Percentiles rank a stretch among this genome's conserved stretches.
Evolutionary conservation across 2,797 vertebrate species (phyloP).

Genomic region (Eidolon dupreanum): DNA sequence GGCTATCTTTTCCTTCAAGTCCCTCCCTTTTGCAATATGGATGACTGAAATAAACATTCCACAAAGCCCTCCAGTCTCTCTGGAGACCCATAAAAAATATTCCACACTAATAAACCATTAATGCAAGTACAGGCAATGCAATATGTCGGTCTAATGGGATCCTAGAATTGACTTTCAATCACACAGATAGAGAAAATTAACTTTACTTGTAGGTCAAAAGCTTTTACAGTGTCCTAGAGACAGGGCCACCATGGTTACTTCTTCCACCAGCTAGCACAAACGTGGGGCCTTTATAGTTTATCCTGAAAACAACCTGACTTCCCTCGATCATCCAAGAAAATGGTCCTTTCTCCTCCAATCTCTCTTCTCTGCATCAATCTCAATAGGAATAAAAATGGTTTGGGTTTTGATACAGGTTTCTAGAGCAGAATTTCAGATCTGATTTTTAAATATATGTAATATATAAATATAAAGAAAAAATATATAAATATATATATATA

Average conservation of each 20-base stretch:
- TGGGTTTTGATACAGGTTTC: background rate
- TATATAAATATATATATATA: background rate
- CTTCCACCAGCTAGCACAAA: background rate
- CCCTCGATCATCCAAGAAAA: background rate
- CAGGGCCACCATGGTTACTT: background rate
- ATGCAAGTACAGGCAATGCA: background rate
- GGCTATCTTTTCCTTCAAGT: background rate
- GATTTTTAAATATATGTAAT: background rate
- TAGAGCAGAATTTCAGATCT: background rate
- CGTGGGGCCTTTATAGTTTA: background rate
- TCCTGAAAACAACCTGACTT: background rate
- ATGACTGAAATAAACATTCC: background rate
- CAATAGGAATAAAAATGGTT: background rate
- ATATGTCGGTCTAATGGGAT: background rate
- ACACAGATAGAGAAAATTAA: constrained; percentile 24
- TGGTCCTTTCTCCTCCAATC: background rate
- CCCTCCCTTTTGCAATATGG: background rate
- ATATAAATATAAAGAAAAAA: no score
- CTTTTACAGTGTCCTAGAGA: background rate
- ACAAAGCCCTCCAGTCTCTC: background rate
- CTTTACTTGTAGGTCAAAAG: constrained; percentile 1
- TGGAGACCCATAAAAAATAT: background rate
- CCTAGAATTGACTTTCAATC: background rate
- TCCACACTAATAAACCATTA: background rate
- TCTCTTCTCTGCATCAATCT: background rate